Evolutionary conservation across 2,888 invertebrate genomes (phyloP).

Genomic region (Sarcophaga carnaria): DNA sequence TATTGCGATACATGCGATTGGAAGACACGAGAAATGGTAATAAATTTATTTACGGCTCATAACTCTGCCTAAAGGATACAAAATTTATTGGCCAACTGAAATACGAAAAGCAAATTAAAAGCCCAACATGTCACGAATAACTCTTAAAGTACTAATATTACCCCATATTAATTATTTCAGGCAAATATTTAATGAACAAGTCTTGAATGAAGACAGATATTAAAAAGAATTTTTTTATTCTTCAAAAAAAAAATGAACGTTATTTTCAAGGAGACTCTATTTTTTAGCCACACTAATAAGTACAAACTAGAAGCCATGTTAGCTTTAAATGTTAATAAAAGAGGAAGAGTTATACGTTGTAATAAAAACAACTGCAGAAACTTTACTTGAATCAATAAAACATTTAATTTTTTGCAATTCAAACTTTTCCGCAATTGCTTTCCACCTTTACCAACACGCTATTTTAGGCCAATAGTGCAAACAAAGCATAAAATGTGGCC

Average conservation of each 20-base stretch:
- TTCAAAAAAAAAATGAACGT: not conserved
- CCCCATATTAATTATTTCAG: too few species aligned
- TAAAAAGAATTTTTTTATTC: too few species aligned
- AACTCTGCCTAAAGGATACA: not conserved
- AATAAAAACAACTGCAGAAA: not conserved
- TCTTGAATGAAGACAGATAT: too few species aligned
- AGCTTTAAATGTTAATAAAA: conserved; percentile 46
- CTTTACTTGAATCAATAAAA: not conserved
- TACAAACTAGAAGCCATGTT: not conserved
- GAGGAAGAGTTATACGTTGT: not conserved
- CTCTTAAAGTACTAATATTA: too few species aligned
- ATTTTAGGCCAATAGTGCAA: not conserved
- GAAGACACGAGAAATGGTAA: not conserved
- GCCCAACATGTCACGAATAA: too few species aligned
- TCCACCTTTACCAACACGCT: conserved; percentile 6
- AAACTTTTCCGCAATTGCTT: conserved; percentile 29
- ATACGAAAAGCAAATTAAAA: too few species aligned
- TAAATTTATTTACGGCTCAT: conserved; percentile 13
- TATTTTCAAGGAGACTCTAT: not conserved
- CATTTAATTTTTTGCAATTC: conserved; percentile 22
- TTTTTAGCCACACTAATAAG: not conserved
- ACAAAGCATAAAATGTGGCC: not conserved
- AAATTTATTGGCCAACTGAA: too few species aligned
- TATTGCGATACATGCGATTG: not conserved
- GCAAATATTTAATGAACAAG: too few species aligned